A percentile compares a stretch with the other conserved stretches of the same genome.
Conservation (phyloP, 1,140 invertebrate genomes). For the Bactericera cockerelli region DNA sequence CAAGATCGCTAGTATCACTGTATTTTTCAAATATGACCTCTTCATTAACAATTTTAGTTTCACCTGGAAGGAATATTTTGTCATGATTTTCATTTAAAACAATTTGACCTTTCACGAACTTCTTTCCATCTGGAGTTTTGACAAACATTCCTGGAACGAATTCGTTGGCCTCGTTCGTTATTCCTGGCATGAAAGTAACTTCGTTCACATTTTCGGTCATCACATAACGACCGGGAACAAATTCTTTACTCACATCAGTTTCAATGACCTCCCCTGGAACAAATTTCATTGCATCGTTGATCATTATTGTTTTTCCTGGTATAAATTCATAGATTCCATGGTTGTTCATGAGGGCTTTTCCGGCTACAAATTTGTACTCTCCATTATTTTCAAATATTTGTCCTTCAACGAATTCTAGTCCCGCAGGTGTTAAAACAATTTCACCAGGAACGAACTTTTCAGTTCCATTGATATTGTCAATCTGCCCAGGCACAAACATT, state of each 20-base stretch:
- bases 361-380: slow-evolving; percentile 33
- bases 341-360: slow-evolving; percentile 30
- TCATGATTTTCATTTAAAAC: slow-evolving; percentile 37
- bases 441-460: slow-evolving; percentile 51
- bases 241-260: slow-evolving; percentile 30
- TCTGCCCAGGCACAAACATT: slow-evolving; percentile 49
- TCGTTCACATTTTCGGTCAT: slow-evolving; percentile 32
- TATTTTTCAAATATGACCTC: slow-evolving; percentile 34
- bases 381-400: slow-evolving; percentile 34
- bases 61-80: slow-evolving; percentile 39
- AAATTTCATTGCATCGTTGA: slow-evolving; percentile 38
- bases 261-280: slow-evolving; percentile 40
- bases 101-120: slow-evolving; percentile 51
- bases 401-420: slow-evolving; percentile 49
- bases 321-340: slow-evolving; percentile 29
- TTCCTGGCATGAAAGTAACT: slow-evolving; percentile 43
- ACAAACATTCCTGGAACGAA: slow-evolving; percentile 50
- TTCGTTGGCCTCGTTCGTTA: slow-evolving; percentile 32
- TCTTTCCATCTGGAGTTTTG: slow-evolving; percentile 42
- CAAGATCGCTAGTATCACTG: neutral
- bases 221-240: slow-evolving; percentile 49
- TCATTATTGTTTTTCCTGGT: slow-evolving; percentile 50
- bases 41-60: slow-evolving; percentile 33
- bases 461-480: slow-evolving; percentile 20
- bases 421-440: slow-evolving; percentile 46